Evolutionary conservation across 1,140 invertebrate species (phyloP).

Genomic region (Ceratina calcarata): DNA sequence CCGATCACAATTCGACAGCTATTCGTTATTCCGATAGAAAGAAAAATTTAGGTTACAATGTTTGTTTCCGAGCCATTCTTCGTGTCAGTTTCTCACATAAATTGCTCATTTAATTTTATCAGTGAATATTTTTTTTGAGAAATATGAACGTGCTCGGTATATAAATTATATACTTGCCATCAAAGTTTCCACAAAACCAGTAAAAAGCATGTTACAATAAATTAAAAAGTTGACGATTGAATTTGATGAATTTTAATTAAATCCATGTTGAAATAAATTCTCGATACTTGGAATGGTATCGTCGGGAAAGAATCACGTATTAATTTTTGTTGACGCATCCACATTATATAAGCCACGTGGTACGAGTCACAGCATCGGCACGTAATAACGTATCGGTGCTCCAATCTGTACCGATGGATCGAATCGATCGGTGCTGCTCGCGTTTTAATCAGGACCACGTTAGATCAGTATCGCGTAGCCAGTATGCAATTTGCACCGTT

Average conservation of each 20-base stretch:
- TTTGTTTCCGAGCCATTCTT: too few species aligned
- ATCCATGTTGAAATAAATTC: background rate
- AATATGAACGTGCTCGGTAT: too few species aligned
- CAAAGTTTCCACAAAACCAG: too few species aligned
- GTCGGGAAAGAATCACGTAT: background rate
- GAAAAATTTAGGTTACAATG: background rate
- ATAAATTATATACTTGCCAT: too few species aligned
- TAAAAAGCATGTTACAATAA: too few species aligned
- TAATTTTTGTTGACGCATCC: background rate
- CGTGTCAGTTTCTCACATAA: too few species aligned
- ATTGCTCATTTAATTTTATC: too few species aligned
- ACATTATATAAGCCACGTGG: slow-evolving; percentile 5
- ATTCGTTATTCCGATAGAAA: background rate
- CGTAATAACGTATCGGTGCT: slow-evolving; percentile 32
- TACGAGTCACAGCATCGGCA: background rate
- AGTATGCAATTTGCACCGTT: slow-evolving; percentile 45
- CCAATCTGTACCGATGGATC: slow-evolving; percentile 28
- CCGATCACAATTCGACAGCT: background rate
- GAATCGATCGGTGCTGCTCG: slow-evolving; percentile 29
- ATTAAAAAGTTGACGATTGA: too few species aligned
- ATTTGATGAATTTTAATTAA: too few species aligned
- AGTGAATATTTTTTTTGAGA: too few species aligned
- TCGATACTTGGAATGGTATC: background rate
- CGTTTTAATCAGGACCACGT: slow-evolving; percentile 38
- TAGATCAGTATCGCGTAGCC: slow-evolving; percentile 42